These are phyloP conservation scores for Iphiclides podalirius DNA, from an alignment of 2,888 invertebrate species.

Conservation along the genomic window DNA sequence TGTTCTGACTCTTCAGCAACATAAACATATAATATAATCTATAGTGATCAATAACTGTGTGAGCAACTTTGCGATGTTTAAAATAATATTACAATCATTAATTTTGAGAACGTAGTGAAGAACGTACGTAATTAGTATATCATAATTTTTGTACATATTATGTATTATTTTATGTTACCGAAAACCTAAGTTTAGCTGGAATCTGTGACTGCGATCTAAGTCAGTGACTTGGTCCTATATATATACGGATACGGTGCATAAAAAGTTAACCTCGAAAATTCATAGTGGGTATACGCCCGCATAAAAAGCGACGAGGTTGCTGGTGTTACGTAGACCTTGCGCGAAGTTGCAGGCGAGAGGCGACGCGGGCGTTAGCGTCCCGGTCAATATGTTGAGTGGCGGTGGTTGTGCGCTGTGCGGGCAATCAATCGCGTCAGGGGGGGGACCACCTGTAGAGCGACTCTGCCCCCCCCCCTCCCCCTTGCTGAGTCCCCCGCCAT, in stretches of 20 bases:
- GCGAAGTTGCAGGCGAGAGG: slow-evolving; percentile 60
- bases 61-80: too few relatives aligned
- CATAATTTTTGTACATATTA: too few relatives aligned
- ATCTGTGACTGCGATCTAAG: not conserved
- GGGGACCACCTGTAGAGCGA: slow-evolving; percentile 68
- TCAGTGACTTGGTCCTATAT: not conserved
- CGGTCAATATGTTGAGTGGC: slow-evolving; percentile 80
- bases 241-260: slow-evolving; percentile 7
- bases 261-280: slow-evolving; percentile 18
- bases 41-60: too few relatives aligned
- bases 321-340: slow-evolving; percentile 55
- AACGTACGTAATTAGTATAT: too few relatives aligned
- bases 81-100: too few relatives aligned
- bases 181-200: too few relatives aligned
- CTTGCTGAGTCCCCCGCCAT: slow-evolving; percentile 29
- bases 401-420: slow-evolving; percentile 67
- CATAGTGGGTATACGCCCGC: slow-evolving; percentile 18
- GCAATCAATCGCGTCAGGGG: slow-evolving; percentile 74
- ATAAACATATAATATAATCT: too few relatives aligned
- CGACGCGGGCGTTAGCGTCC: slow-evolving; percentile 70
- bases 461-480: slow-evolving; percentile 37
- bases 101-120: too few relatives aligned
- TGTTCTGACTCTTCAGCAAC: too few relatives aligned
- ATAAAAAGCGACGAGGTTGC: slow-evolving; percentile 32
- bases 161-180: too few relatives aligned